These are phyloP conservation scores for Hexactinellida sp. DNA, from an alignment of 37 sponge, comb jelly and placozoan species.

Conservation along the genomic window DNA sequence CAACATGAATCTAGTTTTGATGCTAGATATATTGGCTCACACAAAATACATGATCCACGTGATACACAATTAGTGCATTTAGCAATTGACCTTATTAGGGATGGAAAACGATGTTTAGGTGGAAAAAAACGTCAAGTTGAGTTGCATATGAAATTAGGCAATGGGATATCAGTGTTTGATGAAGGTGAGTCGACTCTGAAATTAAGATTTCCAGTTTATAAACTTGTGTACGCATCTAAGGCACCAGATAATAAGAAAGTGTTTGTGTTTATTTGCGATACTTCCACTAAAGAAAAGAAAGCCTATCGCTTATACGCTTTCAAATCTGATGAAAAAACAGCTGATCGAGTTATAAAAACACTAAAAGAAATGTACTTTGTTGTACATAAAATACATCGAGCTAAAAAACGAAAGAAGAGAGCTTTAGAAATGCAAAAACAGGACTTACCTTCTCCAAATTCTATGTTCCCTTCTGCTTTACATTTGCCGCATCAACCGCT, in stretches of 20 bases:
- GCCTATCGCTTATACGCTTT: background rate
- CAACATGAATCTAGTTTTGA: background rate
- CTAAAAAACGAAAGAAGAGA: conserved; percentile 13
- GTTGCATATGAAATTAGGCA: background rate
- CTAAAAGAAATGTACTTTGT: conserved; percentile 10
- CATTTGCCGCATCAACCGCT: background rate
- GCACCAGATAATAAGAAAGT: background rate
- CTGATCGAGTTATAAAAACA: background rate
- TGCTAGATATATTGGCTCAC: background rate
- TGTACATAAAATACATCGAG: background rate
- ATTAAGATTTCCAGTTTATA: conserved; percentile 1
- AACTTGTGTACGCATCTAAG: background rate
- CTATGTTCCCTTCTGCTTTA: background rate
- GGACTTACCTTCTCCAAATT: background rate
- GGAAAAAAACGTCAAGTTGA: background rate
- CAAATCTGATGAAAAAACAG: conserved; percentile 17
- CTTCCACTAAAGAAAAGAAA: background rate
- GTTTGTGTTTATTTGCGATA: conserved; percentile 15
- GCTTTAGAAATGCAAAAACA: background rate
- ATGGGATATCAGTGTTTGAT: background rate
- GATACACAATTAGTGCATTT: background rate
- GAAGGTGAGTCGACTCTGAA: background rate
- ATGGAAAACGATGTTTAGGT: background rate
- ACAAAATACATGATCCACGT: background rate
- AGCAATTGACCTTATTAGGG: background rate